Base-by-base conservation (phyloP, 2,113 vertebrate genomes). In the Burhinus oedicnemus region DNA sequence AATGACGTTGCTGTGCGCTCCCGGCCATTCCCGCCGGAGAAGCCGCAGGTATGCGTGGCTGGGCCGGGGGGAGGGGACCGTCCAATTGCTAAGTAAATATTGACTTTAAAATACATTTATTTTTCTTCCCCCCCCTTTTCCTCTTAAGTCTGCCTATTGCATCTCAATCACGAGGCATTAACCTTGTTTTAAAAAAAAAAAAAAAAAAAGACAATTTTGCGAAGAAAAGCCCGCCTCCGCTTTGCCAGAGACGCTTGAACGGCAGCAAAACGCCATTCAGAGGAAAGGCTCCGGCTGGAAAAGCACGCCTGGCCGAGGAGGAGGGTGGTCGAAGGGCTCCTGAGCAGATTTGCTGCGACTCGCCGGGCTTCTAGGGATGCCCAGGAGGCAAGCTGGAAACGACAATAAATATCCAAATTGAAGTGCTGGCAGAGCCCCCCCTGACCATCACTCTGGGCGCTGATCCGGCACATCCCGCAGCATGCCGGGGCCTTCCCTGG, bases 31-130 rank as follows among this genome's bases (percentile, higher is more conserved):
- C 91, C 60, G 21, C 17, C 4, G 62, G 91, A 91, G 86, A 74
- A 95, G 93, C 97, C 96, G 26, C 97, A 97, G 96, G 96, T 96
- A 97, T 97, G 95, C 2, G 32, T 22, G 22, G 20, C 47, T 11
- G 47, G 47, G 49, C 72, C 34, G 32, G 83, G 90, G 75, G 94
- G 79, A 85, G n/a, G 90, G 95, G 78, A 58, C 47, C 7, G 0
- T 34, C 64, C 83, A 4, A 84, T 93, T 62, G 47, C 95, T 94
- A 9, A 74, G 76, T 64, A 66, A 97, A 97, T 93, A 97, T 93
- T 97, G 97, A 95, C 92, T 93, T 88, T 89, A 70, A 93, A 95
- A 91, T 20, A 44, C 2, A 3, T 11, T 20, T 82, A 13, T 87
- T 93, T 93, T 55, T 3, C 3, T 2, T 5, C 34, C 3, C 8